These are phyloP conservation scores for Blastobasis adustella DNA, from an alignment of 2,888 invertebrate species.

Conservation along the genomic window DNA sequence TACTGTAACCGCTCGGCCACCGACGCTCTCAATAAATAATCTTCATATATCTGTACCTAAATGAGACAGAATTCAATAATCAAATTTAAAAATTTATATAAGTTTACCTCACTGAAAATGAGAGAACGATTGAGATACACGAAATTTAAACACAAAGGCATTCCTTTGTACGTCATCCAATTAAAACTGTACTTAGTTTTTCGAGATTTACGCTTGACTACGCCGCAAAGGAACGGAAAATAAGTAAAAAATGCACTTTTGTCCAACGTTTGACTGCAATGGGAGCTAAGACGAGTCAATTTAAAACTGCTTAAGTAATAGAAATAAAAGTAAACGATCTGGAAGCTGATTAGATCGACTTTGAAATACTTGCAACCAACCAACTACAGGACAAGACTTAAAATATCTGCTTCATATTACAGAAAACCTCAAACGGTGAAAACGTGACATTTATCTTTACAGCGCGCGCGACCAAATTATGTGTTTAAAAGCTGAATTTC, in stretches of 20 bases:
- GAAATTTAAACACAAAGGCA: too few species aligned
- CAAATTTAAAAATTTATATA: too few species aligned
- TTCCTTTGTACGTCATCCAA: background rate
- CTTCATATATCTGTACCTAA: too few species aligned
- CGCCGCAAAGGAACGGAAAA: background rate
- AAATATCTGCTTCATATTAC: conserved; percentile 33
- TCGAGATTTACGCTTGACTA: background rate
- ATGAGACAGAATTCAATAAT: too few species aligned
- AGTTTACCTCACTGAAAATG: too few species aligned
- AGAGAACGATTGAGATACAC: too few species aligned
- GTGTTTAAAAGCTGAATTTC: conserved; percentile 45
- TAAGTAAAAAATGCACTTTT: background rate
- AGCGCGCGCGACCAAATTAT: conserved; percentile 39
- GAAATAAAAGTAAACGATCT: too few species aligned
- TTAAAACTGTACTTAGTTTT: background rate
- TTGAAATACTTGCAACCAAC: too few species aligned
- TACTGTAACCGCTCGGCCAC: too few species aligned
- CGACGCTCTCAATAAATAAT: too few species aligned
- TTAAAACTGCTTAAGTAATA: conserved; percentile 10
- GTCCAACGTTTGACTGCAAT: background rate
- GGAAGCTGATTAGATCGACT: too few species aligned
- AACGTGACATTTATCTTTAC: conserved; percentile 38
- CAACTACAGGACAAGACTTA: background rate
- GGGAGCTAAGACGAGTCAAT: background rate
- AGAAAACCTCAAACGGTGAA: conserved; percentile 24